Evolutionary conservation across 2,113 vertebrate genomes (phyloP), one percentile per base, ranked within the genome.

Genomic region (Callocephalon fimbriatum): DNA sequence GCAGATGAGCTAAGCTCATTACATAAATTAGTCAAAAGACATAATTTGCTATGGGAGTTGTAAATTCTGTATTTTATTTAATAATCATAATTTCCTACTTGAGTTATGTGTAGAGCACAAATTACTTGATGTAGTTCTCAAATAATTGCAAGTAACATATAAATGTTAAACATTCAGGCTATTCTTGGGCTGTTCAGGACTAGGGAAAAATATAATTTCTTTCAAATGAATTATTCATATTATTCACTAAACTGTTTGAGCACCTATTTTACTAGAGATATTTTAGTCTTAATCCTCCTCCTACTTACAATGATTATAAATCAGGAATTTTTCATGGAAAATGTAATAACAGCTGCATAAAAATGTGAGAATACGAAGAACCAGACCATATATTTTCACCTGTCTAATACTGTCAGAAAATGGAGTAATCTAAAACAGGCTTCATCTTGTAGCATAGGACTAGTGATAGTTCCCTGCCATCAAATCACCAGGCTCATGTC

Each of bases 11-110:
- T 90, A 73, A 91, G 56, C 16, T 95, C 44, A 72, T 96, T 93
- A 95, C 31, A 93, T 96, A 94, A 91, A 95, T 94, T 95, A 96
- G 80, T 93, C 70, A 91, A 85, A 96, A 94, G 56, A 78, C 27
- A 75, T 71, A 87, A 89, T 91, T 96, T 95, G 63, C 65, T 67
- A n/a, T n/a, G 31, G 47, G 88, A 93, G n/a, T 86, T 89, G 42
- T 81, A 91, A 93, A 89, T 96, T 75, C 29, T 75, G 1, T 68
- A 23, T 91, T 96, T 95, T 78, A 87, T 65, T 94, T 95, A 87
- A 94, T 85, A 93, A 91, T 93, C 56, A 44, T 85, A 61, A 91
- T 91, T 91, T 92, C 56, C 35, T 84, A 17, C 70, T 72, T 86
- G 61, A 94, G 29, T 75, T 85, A 65, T 68, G n/a, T 45, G 70